Conservation (phyloP, 2,113 vertebrate genomes). For the Nanorana parkeri region DNA sequence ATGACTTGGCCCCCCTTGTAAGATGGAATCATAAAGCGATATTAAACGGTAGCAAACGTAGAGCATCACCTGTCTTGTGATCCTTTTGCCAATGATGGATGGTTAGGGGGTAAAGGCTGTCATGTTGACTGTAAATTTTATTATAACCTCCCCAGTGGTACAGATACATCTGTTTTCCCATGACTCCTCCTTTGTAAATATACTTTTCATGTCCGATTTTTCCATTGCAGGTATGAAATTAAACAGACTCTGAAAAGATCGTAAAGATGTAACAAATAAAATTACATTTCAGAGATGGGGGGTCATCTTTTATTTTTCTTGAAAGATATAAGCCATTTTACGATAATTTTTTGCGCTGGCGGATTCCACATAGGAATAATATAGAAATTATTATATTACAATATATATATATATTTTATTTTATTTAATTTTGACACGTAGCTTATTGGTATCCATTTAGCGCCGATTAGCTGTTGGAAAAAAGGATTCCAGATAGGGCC, state of each 20-base stretch:
- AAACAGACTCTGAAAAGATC: constrained; percentile 63
- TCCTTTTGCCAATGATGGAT: constrained; percentile 18
- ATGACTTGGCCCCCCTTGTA: neutral
- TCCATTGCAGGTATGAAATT: constrained; percentile 60
- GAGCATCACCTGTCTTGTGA: constrained; percentile 2
- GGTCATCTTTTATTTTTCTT: no score
- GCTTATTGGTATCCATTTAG: no score
- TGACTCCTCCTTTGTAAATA: constrained; percentile 64
- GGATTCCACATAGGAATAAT: no score
- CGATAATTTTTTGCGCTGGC: no score
- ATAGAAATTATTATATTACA: no score
- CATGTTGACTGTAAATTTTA: constrained; percentile 61
- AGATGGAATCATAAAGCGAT: neutral
- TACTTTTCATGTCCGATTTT: constrained; percentile 63
- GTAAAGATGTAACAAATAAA: no score
- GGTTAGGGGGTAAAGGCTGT: constrained; percentile 15
- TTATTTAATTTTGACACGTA: no score
- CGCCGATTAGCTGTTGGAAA: no score
- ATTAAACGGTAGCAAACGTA: constrained; percentile 13
- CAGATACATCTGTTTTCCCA: constrained; percentile 63
- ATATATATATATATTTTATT: no score
- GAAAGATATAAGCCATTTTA: no score
- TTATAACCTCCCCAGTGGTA: constrained; percentile 63
- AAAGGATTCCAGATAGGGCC: no score
- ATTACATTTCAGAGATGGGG: no score